Evolutionary conservation across 2,113 vertebrate genomes (phyloP).

Genomic region (Variabilichromis moorii): DNA sequence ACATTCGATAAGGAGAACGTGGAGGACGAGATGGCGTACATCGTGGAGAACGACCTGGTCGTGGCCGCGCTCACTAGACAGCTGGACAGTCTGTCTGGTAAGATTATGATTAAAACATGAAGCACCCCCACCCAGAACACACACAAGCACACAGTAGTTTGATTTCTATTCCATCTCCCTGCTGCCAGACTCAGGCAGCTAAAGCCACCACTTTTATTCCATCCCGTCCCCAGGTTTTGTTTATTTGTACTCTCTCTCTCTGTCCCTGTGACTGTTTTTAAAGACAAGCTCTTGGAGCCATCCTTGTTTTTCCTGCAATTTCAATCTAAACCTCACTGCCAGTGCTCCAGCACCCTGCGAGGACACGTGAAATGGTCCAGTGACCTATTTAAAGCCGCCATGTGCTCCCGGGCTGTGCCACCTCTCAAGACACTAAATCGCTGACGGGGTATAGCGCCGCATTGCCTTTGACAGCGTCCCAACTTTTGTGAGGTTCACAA

Average conservation of each 20-base stretch:
- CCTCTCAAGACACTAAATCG: conserved; percentile 19
- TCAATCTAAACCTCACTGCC: conserved; percentile 54
- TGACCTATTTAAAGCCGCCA: conserved; percentile 65
- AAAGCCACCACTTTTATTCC: conserved; percentile 52
- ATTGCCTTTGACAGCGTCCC: conserved; percentile 43
- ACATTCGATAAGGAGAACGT: conserved; percentile 92
- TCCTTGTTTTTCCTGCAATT: conserved; percentile 61
- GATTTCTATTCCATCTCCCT: conserved; percentile 33
- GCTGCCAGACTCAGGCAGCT: conserved; percentile 35
- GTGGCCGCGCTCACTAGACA: conserved; percentile 86
- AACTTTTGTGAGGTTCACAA: conserved; percentile 45
- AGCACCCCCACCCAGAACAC: neutral
- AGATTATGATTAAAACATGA: conserved; percentile 9
- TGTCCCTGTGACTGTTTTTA: conserved; percentile 44
- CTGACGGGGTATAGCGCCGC: conserved; percentile 13
- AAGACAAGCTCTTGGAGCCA: conserved; percentile 47
- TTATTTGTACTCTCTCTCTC: conserved; percentile 53
- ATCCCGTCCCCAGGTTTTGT: conserved; percentile 42
- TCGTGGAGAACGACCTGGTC: conserved; percentile 92
- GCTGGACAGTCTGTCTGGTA: conserved; percentile 85
- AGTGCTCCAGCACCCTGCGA: conserved; percentile 11
- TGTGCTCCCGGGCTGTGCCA: conserved; percentile 38
- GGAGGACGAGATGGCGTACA: conserved; percentile 88
- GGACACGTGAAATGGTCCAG: conserved; percentile 68
- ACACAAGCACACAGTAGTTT: neutral